phyloP scores from a whole-genome alignment of 2,888 invertebrate species.

The Tenthredo livida region DNA sequence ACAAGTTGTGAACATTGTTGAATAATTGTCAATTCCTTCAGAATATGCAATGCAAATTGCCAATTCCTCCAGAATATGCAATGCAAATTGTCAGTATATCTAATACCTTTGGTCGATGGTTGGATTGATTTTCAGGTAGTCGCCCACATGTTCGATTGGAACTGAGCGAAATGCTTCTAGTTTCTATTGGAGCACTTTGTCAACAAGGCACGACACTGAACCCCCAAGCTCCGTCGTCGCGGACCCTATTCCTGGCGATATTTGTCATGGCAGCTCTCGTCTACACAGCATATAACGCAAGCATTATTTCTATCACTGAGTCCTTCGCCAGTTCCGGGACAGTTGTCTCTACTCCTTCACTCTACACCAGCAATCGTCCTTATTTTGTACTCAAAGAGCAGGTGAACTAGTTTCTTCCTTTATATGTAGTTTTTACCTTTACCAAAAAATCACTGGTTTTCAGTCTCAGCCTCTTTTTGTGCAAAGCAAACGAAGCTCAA shows the following conservation, averaged over 20 bases:
- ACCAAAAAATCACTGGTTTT: too few species aligned
- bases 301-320: constrained; percentile 24
- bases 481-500: too few species aligned
- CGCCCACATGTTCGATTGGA: not conserved
- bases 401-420: not conserved
- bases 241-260: constrained; percentile 20
- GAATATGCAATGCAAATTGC: too few species aligned
- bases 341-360: constrained; percentile 1
- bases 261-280: constrained; percentile 31
- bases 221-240: constrained; percentile 25
- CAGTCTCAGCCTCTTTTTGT: too few species aligned
- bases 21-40: too few species aligned
- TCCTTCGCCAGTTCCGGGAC: not conserved
- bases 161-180: constrained; percentile 28
- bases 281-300: constrained; percentile 28
- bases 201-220: constrained; percentile 32
- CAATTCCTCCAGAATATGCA: too few species aligned
- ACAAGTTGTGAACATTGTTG: too few species aligned
- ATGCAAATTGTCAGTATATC: too few species aligned
- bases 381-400: constrained; percentile 4
- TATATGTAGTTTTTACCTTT: too few species aligned
- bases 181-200: constrained; percentile 30
- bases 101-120: not conserved
- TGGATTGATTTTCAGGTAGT: not conserved
- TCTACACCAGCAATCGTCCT: constrained; percentile 14